Evolutionary conservation across 2,888 invertebrate genomes (phyloP), one percentile per base, ranked within the genome.

Genomic region (Pachymerium ferrugineum): DNA sequence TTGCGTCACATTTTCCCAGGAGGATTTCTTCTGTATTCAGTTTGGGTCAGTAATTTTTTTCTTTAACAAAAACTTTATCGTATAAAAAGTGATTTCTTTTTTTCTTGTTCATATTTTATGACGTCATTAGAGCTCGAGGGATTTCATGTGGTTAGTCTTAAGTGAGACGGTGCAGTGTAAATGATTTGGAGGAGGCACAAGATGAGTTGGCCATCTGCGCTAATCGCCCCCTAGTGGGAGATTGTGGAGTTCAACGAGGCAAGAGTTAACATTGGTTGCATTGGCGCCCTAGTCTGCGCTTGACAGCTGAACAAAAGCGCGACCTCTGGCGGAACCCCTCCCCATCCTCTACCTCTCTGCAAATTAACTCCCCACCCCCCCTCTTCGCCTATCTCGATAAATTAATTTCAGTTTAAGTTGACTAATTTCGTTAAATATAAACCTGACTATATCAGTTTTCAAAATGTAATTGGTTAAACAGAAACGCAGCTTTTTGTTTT

Each of bases 261-360:
- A 70, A 70, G 70, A 70, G 35, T 70, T 33, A 70, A 70, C 70
- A 70, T 70, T 70, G 70, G 70, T 35, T 35, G 35, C 70, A 70
- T 33, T 70, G 70, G 70, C 70, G 70, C 70, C 35, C 33, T 35
- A 25, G 35, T 35, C 35, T 31, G 70, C 70, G 35, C 33, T 22
- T 70, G 33, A 70, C 47, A 47, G 47, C 47, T 47, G 47, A 47
- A 47, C 47, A 47, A 47, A 47, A 47, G 47, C 47, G 47, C 47
- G 47, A 47, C 47, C 47, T 47, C 47, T 47, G 47, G 47, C 47
- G 47, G 47, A 16, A 22, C 47, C 47, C 2, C 47, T 47, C 47
- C 47, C 22, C 47, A 47, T 22, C 47, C 22, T 16, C n/a, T 16
- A 47, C 47, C 22, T 22, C 47, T 47, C 47, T 47, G 47, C 47